Evolutionary conservation across 2,797 vertebrate genomes (phyloP).

Genomic region (Cephalopachus bancanus): DNA sequence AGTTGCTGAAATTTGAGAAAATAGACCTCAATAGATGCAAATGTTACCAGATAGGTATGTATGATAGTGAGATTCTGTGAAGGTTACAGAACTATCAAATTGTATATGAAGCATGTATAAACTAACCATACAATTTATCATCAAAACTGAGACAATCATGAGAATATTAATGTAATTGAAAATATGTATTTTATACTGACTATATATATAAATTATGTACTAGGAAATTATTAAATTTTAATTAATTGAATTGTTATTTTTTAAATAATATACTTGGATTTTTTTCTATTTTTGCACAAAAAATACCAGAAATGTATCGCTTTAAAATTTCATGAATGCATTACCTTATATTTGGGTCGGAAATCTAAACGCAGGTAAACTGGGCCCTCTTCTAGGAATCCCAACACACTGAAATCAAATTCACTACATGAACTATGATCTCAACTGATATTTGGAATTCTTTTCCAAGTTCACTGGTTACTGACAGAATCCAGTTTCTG

Average conservation of each 20-base stretch:
- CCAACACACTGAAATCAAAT: not conserved
- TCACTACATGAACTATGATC: not conserved
- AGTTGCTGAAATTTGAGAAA: not conserved
- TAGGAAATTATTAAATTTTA: not conserved
- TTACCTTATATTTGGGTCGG: not conserved
- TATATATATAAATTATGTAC: not conserved
- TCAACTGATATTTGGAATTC: not conserved
- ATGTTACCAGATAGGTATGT: not conserved
- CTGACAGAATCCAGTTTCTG: not conserved
- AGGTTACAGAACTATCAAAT: not conserved
- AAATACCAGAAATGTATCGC: not conserved
- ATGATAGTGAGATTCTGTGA: not conserved
- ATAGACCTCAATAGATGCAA: not conserved
- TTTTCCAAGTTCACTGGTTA: not conserved
- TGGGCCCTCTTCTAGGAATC: not conserved
- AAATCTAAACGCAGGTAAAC: not conserved
- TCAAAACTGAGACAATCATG: not conserved
- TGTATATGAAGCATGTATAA: not conserved
- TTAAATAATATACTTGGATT: not conserved
- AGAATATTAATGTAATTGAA: not conserved
- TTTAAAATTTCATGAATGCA: not conserved
- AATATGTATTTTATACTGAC: not conserved
- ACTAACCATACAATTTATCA: not conserved
- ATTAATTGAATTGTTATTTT: not conserved
- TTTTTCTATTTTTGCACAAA: not conserved